These are phyloP conservation scores for Diprion similis DNA, from an alignment of 1,140 invertebrate species.

Conservation along the genomic window DNA sequence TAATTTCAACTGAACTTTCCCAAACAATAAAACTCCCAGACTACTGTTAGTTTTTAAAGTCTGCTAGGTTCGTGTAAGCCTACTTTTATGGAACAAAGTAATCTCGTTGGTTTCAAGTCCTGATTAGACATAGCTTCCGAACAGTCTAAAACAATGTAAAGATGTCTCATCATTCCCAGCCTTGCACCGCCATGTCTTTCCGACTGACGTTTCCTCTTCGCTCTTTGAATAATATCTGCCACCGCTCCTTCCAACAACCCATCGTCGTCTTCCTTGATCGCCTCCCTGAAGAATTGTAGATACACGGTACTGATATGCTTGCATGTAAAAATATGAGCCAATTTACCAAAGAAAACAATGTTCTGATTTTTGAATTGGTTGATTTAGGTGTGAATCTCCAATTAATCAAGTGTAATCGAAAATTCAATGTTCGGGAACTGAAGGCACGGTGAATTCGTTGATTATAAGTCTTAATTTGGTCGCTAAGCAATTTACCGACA, in stretches of 20 bases:
- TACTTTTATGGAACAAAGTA: constrained; percentile 89
- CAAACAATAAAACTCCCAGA: too few relatives aligned
- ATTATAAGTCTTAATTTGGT: too few relatives aligned
- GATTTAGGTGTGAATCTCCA: too few relatives aligned
- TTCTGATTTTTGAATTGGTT: neutral
- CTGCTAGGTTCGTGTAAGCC: too few relatives aligned
- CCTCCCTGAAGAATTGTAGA: constrained; percentile 76
- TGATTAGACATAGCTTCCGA: constrained; percentile 93
- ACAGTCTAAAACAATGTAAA: constrained; percentile 91
- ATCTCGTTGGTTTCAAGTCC: constrained; percentile 94
- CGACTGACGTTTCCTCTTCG: constrained; percentile 79
- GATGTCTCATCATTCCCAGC: constrained; percentile 96
- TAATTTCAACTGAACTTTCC: too few relatives aligned
- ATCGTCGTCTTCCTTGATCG: constrained; percentile 94
- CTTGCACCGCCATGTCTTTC: constrained; percentile 78
- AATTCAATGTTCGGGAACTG: too few relatives aligned
- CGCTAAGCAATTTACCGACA: too few relatives aligned
- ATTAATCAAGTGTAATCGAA: too few relatives aligned
- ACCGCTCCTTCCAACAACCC: constrained; percentile 89
- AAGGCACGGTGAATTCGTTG: too few relatives aligned
- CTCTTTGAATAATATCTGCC: constrained; percentile 89
- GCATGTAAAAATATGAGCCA: constrained; percentile 2
- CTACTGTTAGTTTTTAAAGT: too few relatives aligned
- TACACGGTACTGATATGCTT: neutral
- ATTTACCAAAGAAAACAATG: constrained; percentile 8